phyloP scores from a whole-genome alignment of 2,113 vertebrate species.

The Mungos mungo region DNA sequence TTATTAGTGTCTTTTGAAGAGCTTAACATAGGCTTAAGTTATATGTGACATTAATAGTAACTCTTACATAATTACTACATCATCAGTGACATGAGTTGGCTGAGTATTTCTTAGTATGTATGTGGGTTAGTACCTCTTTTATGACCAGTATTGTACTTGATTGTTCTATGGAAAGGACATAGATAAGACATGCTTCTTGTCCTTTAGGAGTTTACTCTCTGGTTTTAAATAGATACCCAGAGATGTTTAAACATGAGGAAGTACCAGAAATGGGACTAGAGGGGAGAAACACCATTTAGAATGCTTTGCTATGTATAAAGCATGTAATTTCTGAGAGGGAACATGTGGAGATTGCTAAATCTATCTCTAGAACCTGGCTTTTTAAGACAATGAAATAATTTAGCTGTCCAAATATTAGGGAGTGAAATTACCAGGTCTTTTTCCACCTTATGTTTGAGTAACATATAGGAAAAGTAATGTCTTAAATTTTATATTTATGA shows the following conservation, averaged over 20 bases:
- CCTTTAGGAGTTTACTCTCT: not conserved
- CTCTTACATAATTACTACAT: not conserved
- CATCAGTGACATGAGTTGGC: not conserved
- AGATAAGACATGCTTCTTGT: not conserved
- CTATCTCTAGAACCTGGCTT: slow-evolving; percentile 24
- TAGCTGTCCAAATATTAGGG: slow-evolving; percentile 11
- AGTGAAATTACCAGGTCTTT: not conserved
- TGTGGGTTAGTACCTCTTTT: not conserved
- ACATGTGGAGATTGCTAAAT: slow-evolving; percentile 40
- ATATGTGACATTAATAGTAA: not conserved
- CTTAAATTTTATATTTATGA: slow-evolving; percentile 17
- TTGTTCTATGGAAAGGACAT: not conserved
- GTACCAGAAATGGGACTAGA: not conserved
- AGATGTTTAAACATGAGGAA: slow-evolving; percentile 25
- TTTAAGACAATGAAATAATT: slow-evolving; percentile 51
- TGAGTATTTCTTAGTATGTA: not conserved
- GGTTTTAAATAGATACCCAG: slow-evolving; percentile 32
- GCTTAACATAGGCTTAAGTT: not conserved
- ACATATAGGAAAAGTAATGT: not conserved
- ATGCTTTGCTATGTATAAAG: not conserved
- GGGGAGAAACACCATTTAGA: not conserved
- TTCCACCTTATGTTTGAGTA: slow-evolving; percentile 31
- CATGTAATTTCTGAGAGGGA: slow-evolving; percentile 24
- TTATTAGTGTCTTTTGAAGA: slow-evolving; percentile 32
- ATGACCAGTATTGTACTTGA: not conserved